These are phyloP conservation scores for Cichladusa arquata DNA, from an alignment of 2,113 vertebrate genomes.

Conservation along the genomic window DNA sequence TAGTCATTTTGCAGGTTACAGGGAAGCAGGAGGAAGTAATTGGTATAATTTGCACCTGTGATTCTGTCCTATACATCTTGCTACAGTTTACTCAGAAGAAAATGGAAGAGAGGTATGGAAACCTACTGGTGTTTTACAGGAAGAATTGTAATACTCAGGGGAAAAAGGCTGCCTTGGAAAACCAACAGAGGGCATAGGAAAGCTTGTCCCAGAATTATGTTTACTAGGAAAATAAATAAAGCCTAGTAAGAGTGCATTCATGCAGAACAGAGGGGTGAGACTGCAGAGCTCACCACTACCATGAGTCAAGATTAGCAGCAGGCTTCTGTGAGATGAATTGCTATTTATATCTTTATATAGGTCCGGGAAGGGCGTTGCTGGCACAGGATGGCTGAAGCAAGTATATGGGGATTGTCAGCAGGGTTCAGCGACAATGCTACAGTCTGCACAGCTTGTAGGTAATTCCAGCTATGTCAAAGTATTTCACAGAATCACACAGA, in stretches of 20 bases:
- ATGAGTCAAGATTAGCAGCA: background rate
- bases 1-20: background rate
- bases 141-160: background rate
- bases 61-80: background rate
- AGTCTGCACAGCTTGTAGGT: background rate
- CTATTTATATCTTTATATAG: background rate
- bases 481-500: too few relatives aligned
- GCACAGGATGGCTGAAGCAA: background rate
- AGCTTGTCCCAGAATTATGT: background rate
- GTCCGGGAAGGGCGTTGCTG: background rate
- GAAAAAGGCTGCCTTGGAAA: background rate
- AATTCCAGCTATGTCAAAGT: background rate
- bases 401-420: fast-evolving
- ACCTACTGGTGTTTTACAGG: background rate
- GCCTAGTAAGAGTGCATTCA: background rate
- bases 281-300: background rate
- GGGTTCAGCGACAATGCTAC: background rate
- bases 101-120: background rate
- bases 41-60: fast-evolving
- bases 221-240: background rate
- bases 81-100: background rate
- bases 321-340: background rate
- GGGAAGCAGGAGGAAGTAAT: background rate
- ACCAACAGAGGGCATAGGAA: conserved; percentile 40
- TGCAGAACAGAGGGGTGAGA: background rate